A percentile compares a stretch with the other conserved stretches of the same genome.
These are phyloP conservation scores for Macrobrachium nipponense DNA, from an alignment of 1,140 invertebrate genomes.

Conservation along the genomic window DNA sequence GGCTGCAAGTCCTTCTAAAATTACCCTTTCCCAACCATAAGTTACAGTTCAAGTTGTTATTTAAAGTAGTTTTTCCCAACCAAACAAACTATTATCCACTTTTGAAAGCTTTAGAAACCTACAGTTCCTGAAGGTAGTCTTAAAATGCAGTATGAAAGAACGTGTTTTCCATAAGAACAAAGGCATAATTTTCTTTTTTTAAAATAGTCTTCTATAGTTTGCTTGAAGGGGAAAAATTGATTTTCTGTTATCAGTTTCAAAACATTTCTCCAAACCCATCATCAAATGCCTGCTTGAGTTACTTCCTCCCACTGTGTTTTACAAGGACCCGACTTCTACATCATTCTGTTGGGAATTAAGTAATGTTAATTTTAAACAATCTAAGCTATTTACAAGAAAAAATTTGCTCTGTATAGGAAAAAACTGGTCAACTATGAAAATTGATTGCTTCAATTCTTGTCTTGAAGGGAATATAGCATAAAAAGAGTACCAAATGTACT, in stretches of 20 bases:
- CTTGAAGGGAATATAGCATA: too few relatives aligned
- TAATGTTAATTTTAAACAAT: not conserved
- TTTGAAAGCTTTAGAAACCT: too few relatives aligned
- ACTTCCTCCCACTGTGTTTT: slow-evolving; percentile 53
- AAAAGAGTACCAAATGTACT: too few relatives aligned
- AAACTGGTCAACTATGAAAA: not conserved
- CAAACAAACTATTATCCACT: too few relatives aligned
- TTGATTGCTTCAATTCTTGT: too few relatives aligned
- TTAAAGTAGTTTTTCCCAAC: too few relatives aligned
- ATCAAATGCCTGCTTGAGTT: slow-evolving; percentile 47
- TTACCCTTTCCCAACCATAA: too few relatives aligned
- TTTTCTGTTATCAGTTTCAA: not conserved
- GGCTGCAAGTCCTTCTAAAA: too few relatives aligned
- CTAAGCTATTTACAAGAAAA: not conserved
- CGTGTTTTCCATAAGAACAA: not conserved
- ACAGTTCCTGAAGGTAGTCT: too few relatives aligned
- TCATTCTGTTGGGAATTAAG: slow-evolving; percentile 38
- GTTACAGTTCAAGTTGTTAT: too few relatives aligned
- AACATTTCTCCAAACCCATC: slow-evolving; percentile 36
- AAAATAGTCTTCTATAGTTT: slow-evolving; percentile 9
- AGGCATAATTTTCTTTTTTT: not conserved
- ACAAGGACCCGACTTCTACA: slow-evolving; percentile 57
- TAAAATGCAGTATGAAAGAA: not conserved
- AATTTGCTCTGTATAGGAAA: not conserved
- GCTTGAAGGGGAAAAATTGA: slow-evolving; percentile 2